phyloP scores from a whole-genome alignment of 2,113 vertebrate genomes.

The Triplophysa siluroides region DNA sequence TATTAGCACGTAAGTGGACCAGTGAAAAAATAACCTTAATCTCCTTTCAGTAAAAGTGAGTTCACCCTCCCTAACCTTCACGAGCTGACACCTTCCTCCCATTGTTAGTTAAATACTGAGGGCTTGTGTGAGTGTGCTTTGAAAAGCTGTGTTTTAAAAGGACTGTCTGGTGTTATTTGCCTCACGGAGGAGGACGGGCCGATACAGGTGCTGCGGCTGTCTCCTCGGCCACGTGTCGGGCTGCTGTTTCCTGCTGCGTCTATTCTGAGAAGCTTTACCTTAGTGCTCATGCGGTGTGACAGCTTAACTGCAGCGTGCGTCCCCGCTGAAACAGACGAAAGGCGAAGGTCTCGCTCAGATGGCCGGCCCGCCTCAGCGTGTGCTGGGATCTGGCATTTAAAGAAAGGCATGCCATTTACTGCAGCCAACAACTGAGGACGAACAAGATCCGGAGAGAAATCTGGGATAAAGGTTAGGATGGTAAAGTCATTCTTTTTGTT shows the following conservation, averaged over 20 bases:
- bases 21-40: constrained; percentile 6
- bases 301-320: constrained; percentile 60
- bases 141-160: constrained; percentile 47
- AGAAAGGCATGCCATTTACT: constrained; percentile 50
- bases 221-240: constrained; percentile 41
- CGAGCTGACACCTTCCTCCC: constrained; percentile 17
- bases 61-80: constrained; percentile 5
- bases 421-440: background rate
- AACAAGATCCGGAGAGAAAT: constrained; percentile 11
- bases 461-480: constrained; percentile 37
- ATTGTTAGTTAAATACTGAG: constrained; percentile 20
- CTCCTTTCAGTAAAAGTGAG: constrained; percentile 9
- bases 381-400: constrained; percentile 51
- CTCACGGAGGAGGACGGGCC: constrained; percentile 26
- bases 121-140: constrained; percentile 4
- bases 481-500: background rate
- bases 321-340: constrained; percentile 47
- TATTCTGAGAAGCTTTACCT: constrained; percentile 63
- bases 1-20: constrained; percentile 4
- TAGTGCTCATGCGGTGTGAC: constrained; percentile 56
- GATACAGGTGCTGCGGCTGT: constrained; percentile 51
- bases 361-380: constrained; percentile 31
- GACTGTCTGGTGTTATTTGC: constrained; percentile 47
- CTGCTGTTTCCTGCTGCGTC: constrained; percentile 48
- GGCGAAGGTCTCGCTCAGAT: constrained; percentile 43